These are phyloP conservation scores for Heliconius himera DNA, from an alignment of 1,140 invertebrate species.

Conservation along the genomic window DNA sequence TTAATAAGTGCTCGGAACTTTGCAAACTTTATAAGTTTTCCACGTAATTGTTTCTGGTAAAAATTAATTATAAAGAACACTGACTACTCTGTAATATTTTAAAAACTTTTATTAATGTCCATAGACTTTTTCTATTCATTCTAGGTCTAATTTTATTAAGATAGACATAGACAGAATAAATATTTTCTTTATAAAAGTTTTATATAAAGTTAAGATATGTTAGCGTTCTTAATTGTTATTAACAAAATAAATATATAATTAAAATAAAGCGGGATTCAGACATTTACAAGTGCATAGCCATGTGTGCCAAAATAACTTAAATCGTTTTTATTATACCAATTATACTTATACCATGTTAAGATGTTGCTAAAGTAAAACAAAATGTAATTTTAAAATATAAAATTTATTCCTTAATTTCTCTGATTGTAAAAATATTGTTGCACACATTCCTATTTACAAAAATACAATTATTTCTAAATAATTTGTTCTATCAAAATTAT, in stretches of 20 bases:
- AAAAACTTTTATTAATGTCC: not conserved
- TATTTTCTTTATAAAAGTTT: not conserved
- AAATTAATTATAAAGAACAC: not conserved
- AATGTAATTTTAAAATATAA: not conserved
- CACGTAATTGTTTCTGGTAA: not conserved
- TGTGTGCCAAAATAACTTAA: too few species aligned
- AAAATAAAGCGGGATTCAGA: too few species aligned
- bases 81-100: not conserved
- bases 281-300: too few species aligned
- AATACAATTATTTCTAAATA: slow-evolving; percentile 31
- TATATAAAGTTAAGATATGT: not conserved
- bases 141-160: not conserved
- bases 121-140: not conserved
- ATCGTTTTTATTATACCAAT: not conserved
- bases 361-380: not conserved
- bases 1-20: slow-evolving; percentile 5
- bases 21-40: not conserved
- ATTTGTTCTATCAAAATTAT: not conserved
- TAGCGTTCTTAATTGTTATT: too few species aligned
- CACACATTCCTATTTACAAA: slow-evolving; percentile 19
- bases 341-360: not conserved
- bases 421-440: slow-evolving; percentile 2
- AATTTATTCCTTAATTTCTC: not conserved
- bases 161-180: not conserved
- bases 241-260: too few species aligned